Base-by-base conservation (phyloP, 2,797 vertebrate species). In the Pteronotus mesoamericanus region DNA sequence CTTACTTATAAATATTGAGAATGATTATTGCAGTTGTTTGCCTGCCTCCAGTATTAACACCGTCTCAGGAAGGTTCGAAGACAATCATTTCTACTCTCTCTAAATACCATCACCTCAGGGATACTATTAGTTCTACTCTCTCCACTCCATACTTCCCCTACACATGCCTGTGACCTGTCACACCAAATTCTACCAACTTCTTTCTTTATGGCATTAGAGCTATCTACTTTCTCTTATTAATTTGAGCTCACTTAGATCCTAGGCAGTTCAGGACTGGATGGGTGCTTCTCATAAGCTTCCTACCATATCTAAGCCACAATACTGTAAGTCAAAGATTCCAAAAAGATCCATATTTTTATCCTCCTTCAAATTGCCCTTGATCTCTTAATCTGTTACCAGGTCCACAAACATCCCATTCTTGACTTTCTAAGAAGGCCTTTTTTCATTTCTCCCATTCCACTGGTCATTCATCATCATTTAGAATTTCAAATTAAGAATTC, bases 401-500 rank as follows among this genome's bases (percentile, higher is more conserved):
- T 80, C 22, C 42, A 86, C 11, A 91, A 75, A 68, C 26, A 92
- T 59, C 42, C 77, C 48, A 85, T n/a, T 86, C 29, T 44, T 72
- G 32, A 57, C 86, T 93, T 24, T 57, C 86, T 94, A 57, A 51
- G 59, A 93, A 78, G 64, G 91, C 6, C 42, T 89, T 96, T 78
- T 85, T 48, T 94, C 59, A 94, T 93, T 57, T 89, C 21, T 19
- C 61, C 51, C 55, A 80, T 48, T 89, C 55, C 42, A 51, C n/a
- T 92, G 66, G 37, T 74, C 80, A 86, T 95, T 93, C 51, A 89
- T 57, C 79, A 96, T 94, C 79, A 82, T 44, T 85, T 95, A 84
- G 37, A 95, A 94, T 94, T 97, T 97, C 42, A 94, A 94, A 96
- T 94, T 95, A 94, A 48, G 53, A 96, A 94, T 93, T 86, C 26